Conservation (phyloP, 2,113 vertebrate species). For the Tor tambroides region DNA sequence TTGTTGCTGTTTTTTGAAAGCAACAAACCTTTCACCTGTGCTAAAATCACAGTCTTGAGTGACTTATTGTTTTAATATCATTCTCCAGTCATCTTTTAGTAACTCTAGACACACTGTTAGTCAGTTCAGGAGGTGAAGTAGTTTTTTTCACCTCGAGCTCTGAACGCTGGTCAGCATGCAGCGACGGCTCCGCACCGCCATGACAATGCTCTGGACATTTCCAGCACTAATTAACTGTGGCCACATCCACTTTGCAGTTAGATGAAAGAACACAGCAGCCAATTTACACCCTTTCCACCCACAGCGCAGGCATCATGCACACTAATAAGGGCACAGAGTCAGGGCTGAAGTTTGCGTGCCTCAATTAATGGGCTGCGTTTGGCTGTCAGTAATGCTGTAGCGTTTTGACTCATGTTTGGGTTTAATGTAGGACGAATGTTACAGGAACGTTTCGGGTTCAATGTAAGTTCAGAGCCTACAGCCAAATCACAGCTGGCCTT, state of each 20-base stretch:
- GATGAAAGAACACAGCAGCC: constrained; percentile 38
- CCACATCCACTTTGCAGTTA: constrained; percentile 34
- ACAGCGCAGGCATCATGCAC: neutral
- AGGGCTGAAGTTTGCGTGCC: neutral
- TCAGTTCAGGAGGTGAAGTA: constrained; percentile 10
- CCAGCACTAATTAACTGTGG: constrained; percentile 21
- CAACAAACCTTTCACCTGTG: neutral
- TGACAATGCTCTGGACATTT: neutral
- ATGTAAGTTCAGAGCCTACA: neutral
- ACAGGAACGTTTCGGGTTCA: neutral
- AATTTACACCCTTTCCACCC: constrained; percentile 36
- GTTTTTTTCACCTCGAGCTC: neutral
- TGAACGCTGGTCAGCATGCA: neutral
- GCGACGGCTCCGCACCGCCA: neutral
- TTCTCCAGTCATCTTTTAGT: neutral
- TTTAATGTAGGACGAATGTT: neutral
- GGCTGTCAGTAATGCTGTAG: neutral
- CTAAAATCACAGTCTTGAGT: neutral
- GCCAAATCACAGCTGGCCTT: neutral
- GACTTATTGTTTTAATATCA: neutral
- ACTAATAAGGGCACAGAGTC: constrained; percentile 23
- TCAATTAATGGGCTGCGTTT: neutral
- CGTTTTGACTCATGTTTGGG: neutral
- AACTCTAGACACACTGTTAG: neutral
- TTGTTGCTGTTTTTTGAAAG: neutral